These are phyloP conservation scores for Chrysodeixis includens DNA, from an alignment of 2,888 invertebrate species.

Conservation along the genomic window DNA sequence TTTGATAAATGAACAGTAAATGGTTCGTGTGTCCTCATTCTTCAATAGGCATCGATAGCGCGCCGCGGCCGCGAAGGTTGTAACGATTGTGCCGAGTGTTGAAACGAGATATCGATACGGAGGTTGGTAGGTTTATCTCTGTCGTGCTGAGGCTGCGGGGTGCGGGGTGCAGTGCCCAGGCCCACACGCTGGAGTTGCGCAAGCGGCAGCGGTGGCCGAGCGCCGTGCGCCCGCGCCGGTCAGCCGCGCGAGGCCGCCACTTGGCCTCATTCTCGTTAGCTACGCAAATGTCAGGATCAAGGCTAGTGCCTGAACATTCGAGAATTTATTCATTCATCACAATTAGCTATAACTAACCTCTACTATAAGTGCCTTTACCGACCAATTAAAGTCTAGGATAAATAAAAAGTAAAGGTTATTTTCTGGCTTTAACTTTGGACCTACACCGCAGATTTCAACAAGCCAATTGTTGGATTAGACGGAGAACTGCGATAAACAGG, in stretches of 20 bases:
- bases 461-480: too few species aligned
- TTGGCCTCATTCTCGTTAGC: slow-evolving; percentile 74
- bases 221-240: slow-evolving; percentile 64
- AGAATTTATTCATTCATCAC: slow-evolving; percentile 43
- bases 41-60: slow-evolving; percentile 35
- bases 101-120: slow-evolving; percentile 42
- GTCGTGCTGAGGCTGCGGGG: slow-evolving; percentile 29
- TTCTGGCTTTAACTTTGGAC: too few species aligned
- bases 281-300: slow-evolving; percentile 84
- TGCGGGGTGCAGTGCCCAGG: slow-evolving; percentile 5
- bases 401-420: background rate
- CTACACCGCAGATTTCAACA: background rate
- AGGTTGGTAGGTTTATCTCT: slow-evolving; percentile 45
- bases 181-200: slow-evolving; percentile 66
- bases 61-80: slow-evolving; percentile 39
- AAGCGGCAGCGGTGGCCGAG: slow-evolving; percentile 64
- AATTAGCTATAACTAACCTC: background rate
- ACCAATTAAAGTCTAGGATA: background rate
- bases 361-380: background rate
- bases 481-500: too few species aligned
- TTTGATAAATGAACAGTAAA: slow-evolving; percentile 57
- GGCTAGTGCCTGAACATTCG: slow-evolving; percentile 64
- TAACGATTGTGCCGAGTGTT: slow-evolving; percentile 29
- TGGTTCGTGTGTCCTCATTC: slow-evolving; percentile 63
- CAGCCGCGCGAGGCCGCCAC: slow-evolving; percentile 74